Base-by-base conservation (phyloP, 2,113 vertebrate genomes). In the Stegastes partitus region DNA sequence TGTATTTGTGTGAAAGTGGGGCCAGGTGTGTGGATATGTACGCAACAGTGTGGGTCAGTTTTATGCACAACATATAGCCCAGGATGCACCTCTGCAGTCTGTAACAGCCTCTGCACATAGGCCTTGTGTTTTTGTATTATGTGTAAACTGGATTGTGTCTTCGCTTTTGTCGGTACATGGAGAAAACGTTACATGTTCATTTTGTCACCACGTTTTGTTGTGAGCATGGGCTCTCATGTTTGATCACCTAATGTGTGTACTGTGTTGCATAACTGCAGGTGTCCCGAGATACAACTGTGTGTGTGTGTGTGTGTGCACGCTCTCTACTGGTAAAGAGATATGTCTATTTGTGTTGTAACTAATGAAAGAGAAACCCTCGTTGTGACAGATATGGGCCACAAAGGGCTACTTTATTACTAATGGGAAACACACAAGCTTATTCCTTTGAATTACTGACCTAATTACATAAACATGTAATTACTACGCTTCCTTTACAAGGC, bases 401-500 rank as follows among this genome's bases (percentile, higher is more conserved):
- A 80, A 82, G 79, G 79, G 75, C 77, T 81, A 56, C 57, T 89
- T 90, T 85, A 89, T 91, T 78, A 82, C 87, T 85, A 77, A 87
- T 70, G 68, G 58, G 61, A 89, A 82, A 77, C 56, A 73, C 86
- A 77, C 74, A 62, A 74, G 73, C 77, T 74, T 82, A 72, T 84
- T 85, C 79, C 66, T 83, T 83, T 89, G 71, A 85, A 90, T 89
- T 82, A 87, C 21, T 86, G 83, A 89, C 85, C 85, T 87, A 90
- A 92, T 90, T 90, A 88, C 74, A 72, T 85, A 79, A 82, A 88
- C 79, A 90, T 85, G 81, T 86, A 87, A 91, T 90, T 79, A 82
- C 84, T 68, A 64, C 72, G 75, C 50, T 77, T 84, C 76, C 65
- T 79, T 77, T 69, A 79, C 80, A 68, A 75, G 76, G 68, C 31